Percentiles rank a stretch among this genome's conserved stretches.
phyloP scores from a whole-genome alignment of 2,888 invertebrate species.

The Lampropteryx suffumata region DNA sequence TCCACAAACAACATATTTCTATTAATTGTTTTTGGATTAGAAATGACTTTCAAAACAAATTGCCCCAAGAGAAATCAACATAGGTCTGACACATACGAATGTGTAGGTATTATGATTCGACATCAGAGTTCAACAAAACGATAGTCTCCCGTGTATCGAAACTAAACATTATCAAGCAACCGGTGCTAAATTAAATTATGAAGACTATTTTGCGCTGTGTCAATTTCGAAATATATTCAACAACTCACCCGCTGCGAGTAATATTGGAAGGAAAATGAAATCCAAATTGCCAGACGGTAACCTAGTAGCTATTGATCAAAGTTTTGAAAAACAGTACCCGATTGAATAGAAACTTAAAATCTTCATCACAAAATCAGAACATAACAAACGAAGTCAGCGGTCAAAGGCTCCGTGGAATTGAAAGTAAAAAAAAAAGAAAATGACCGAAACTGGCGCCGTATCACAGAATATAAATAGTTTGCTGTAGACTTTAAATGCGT shows the following conservation, averaged over 20 bases:
- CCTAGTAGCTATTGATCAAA: conserved; percentile 2
- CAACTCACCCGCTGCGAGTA: conserved; percentile 54
- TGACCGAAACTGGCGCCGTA: conserved; percentile 13
- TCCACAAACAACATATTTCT: neutral
- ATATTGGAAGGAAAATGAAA: conserved; percentile 46
- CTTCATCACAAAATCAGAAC: no score
- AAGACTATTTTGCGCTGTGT: conserved; percentile 16
- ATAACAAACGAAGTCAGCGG: neutral
- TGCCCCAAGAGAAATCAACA: conserved; percentile 24
- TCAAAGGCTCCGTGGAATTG: conserved; percentile 7
- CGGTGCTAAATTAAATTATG: conserved; percentile 66
- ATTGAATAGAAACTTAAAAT: neutral
- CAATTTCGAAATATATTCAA: conserved; percentile 65
- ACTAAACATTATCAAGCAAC: conserved; percentile 56
- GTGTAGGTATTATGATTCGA: conserved; percentile 25
- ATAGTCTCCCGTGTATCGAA: conserved; percentile 47
- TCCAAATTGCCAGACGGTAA: conserved; percentile 19
- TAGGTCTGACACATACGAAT: conserved; percentile 17
- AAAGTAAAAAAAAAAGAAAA: conserved; percentile 13
- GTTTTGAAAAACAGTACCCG: conserved; percentile 4
- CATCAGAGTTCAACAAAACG: conserved; percentile 38
- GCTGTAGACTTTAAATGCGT: conserved; percentile 12
- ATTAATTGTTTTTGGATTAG: no score
- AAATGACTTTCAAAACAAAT: conserved; percentile 18
- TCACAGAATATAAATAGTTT: conserved; percentile 13